A percentile compares a stretch with the other conserved stretches of the same genome.
phyloP scores from a whole-genome alignment of 2,888 invertebrate genomes.

The Drosophila conformis region DNA sequence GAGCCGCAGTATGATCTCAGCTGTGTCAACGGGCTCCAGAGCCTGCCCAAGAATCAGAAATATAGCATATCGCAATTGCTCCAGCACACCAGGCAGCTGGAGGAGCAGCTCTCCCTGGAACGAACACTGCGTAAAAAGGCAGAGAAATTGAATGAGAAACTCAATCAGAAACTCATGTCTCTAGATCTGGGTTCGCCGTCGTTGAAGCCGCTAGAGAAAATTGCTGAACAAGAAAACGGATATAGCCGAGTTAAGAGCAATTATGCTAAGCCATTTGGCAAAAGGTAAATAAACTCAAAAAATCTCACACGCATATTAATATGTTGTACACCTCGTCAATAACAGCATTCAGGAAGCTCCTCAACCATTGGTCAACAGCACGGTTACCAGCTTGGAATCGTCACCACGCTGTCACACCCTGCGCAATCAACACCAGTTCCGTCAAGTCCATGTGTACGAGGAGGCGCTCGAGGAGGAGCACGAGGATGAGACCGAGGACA shows the following conservation, averaged over 20 bases:
- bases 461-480: background rate
- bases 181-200: slow-evolving; percentile 58
- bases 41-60: slow-evolving; percentile 71
- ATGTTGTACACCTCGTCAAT: background rate
- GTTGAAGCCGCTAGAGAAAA: slow-evolving; percentile 17
- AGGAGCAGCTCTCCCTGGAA: slow-evolving; percentile 88
- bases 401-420: slow-evolving; percentile 68
- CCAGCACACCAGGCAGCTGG: slow-evolving; percentile 84
- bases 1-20: slow-evolving; percentile 79
- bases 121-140: slow-evolving; percentile 87
- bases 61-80: slow-evolving; percentile 73
- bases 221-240: slow-evolving; percentile 71
- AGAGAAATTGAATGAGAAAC: slow-evolving; percentile 87
- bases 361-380: slow-evolving; percentile 66
- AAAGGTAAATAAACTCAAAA: slow-evolving; percentile 65
- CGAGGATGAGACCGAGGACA: slow-evolving; percentile 9
- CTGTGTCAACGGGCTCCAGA: slow-evolving; percentile 61
- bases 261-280: slow-evolving; percentile 72
- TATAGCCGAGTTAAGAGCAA: slow-evolving; percentile 76
- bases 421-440: slow-evolving; percentile 50
- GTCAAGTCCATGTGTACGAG: background rate
- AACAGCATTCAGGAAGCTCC: slow-evolving; percentile 44
- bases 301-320: background rate
- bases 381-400: slow-evolving; percentile 50
- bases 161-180: slow-evolving; percentile 87